Evolutionary conservation across 2,797 vertebrate genomes (phyloP), one percentile per base, ranked within the genome.

Genomic region (Hemibagrus guttatus): DNA sequence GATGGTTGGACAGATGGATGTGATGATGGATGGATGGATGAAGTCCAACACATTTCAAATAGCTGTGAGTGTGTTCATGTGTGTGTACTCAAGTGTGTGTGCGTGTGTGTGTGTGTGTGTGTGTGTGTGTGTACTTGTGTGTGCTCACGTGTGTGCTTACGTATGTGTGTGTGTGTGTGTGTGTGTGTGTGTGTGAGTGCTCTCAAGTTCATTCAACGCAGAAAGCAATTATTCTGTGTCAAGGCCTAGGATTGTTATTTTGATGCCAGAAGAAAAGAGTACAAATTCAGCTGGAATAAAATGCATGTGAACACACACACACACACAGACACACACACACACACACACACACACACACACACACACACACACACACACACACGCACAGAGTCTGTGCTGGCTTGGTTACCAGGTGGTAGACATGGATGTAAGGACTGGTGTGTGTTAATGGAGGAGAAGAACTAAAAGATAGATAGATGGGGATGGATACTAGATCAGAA

Each of bases 201-300:
- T 23, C 35, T 23, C 0, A 9, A 71, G 68, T 19, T 71, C 68
- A 71, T 71, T 42, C 68, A 42, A 19, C 42, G 35, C 9, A 6
- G 9, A 23, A 71, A 71, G 19, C 68, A 71, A 71, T 71, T 71
- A 71, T 71, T 71, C 68, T 42, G 8, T 71, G 68, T 71, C 68
- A 71, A 71, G 35, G 39, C 19, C 42, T 71, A 23, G 21, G 39
- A 23, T 35, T 71, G 35, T 21, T 71, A 35, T 71, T 71, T 21
- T 71, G 68, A 71, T 71, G 35, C 8, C 39, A 42, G 12, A 42
- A 71, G 69, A 42, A 35, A 42, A 71, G 23, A 71, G 35, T 42
- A 71, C 19, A 71, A 46, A 71, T 71, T 42, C 39, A 71, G 39
- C 35, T 72, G 69, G 35, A 42, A 23, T 71, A 12, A 23, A 42